A percentile compares a stretch with the other conserved stretches of the same genome.
Conservation (phyloP, 2,113 vertebrate genomes). For the Micromys minutus region DNA sequence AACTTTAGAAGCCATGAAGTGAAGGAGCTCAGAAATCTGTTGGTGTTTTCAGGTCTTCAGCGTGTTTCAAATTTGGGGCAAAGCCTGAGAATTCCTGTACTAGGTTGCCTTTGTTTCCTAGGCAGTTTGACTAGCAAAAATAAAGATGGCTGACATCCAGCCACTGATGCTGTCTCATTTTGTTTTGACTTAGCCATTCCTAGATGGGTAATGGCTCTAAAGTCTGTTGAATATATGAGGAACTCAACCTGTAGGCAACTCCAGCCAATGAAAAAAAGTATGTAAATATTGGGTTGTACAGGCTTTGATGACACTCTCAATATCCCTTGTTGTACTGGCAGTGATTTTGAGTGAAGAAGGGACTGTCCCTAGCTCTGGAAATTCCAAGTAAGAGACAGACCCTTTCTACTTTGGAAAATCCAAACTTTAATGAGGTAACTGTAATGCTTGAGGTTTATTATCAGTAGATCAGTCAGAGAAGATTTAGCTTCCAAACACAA, state of each 20-base stretch:
- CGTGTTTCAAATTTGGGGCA: not conserved
- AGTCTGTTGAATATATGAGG: not conserved
- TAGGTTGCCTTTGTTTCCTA: not conserved
- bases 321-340: slow-evolving; percentile 49
- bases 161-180: not conserved
- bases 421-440: slow-evolving; percentile 18
- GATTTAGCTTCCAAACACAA: not conserved
- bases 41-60: not conserved
- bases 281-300: slow-evolving; percentile 30
- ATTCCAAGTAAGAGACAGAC: slow-evolving; percentile 40
- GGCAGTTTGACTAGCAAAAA: not conserved
- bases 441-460: slow-evolving; percentile 45
- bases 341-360: slow-evolving; percentile 23
- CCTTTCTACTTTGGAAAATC: slow-evolving; percentile 56
- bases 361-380: slow-evolving; percentile 1
- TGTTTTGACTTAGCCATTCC: not conserved
- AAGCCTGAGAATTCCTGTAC: not conserved
- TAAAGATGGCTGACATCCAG: not conserved
- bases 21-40: not conserved
- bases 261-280: slow-evolving; percentile 16
- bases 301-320: slow-evolving; percentile 52
- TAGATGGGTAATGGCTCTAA: not conserved
- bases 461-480: slow-evolving; percentile 14
- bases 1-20: not conserved
- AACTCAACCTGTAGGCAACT: not conserved